Percentiles rank a stretch among this genome's conserved stretches.
Evolutionary conservation across 2,113 vertebrate species (phyloP).

Genomic region (Otus sunia): DNA sequence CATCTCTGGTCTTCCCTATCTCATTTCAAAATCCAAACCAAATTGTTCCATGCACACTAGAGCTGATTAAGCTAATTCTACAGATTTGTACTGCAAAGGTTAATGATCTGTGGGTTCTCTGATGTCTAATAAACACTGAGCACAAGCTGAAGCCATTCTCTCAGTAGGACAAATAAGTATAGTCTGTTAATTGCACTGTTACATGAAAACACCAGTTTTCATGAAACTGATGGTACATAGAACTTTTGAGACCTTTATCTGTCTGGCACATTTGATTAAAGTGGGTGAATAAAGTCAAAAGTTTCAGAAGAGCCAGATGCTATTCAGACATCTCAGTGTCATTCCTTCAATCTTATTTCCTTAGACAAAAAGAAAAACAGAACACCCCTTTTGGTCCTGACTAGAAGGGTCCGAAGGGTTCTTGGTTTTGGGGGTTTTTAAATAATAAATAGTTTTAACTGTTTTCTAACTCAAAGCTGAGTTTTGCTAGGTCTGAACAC

Average conservation of each 20-base stretch:
- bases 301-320: background rate
- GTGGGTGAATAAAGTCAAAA: background rate
- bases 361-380: background rate
- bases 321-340: background rate
- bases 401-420: background rate
- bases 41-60: background rate
- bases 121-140: background rate
- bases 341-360: background rate
- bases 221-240: background rate
- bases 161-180: background rate
- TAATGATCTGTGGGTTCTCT: background rate
- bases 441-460: background rate
- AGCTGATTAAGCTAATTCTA: background rate
- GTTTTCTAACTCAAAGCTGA: background rate
- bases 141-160: background rate
- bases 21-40: background rate
- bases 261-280: background rate
- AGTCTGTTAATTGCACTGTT: background rate
- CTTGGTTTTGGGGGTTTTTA: background rate
- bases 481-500: background rate
- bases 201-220: background rate
- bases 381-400: rapidly evolving
- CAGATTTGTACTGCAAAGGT: background rate
- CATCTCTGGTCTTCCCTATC: background rate
- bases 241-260: background rate